A percentile compares a stretch with the other conserved stretches of the same genome.
phyloP scores from a whole-genome alignment of 2,797 vertebrate genomes.

The Chiloscyllium punctatum region DNA sequence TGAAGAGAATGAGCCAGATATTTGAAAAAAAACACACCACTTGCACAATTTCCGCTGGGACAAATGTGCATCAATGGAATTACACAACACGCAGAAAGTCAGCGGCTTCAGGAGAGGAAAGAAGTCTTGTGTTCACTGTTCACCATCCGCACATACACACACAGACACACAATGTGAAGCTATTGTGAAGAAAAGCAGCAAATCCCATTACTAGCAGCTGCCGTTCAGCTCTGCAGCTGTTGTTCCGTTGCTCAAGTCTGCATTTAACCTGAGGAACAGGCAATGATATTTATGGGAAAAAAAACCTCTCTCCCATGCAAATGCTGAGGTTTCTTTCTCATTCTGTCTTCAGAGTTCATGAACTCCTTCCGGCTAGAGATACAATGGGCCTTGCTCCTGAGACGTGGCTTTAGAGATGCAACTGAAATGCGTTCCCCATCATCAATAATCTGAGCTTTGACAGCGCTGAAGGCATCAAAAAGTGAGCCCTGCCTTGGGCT shows the following conservation, averaged over 20 bases:
- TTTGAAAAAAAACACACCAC: background rate
- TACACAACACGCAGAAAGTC: background rate
- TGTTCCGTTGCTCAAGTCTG: background rate
- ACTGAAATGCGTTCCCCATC: slow-evolving; percentile 50
- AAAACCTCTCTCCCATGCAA: slow-evolving; percentile 40
- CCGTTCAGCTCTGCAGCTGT: background rate
- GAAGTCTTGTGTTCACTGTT: background rate
- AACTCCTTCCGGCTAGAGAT: slow-evolving; percentile 48
- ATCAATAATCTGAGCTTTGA: slow-evolving; percentile 59
- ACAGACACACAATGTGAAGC: background rate
- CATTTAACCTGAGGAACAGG: background rate
- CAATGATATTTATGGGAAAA: background rate
- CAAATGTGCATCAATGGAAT: background rate
- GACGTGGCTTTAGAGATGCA: slow-evolving; percentile 45
- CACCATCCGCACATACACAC: background rate
- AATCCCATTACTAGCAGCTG: background rate
- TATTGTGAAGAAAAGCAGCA: background rate
- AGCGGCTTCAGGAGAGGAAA: background rate
- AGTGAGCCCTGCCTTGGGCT: slow-evolving; percentile 52
- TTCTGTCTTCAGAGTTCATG: slow-evolving; percentile 45
- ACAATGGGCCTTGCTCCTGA: slow-evolving; percentile 47
- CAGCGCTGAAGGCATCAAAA: slow-evolving; percentile 51
- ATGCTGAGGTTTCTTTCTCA: slow-evolving; percentile 45
- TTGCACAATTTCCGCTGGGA: background rate
- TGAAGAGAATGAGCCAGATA: background rate